Conservation (phyloP, 2,113 vertebrate species). For the Oryzias javanicus region DNA sequence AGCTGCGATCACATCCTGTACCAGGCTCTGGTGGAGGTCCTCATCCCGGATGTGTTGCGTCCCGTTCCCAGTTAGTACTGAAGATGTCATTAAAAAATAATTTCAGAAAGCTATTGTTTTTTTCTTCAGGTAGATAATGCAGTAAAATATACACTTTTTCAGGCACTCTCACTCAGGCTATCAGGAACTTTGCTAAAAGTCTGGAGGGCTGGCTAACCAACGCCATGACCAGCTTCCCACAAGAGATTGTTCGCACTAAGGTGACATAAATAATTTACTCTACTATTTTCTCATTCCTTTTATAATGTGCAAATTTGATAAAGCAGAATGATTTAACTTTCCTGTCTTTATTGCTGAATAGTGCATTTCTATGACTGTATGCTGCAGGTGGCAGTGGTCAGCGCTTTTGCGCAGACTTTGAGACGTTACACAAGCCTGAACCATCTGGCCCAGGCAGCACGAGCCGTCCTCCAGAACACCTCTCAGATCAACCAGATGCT, state of each 20-base stretch:
- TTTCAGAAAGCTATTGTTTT: too few species aligned
- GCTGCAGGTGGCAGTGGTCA: conserved; percentile 88
- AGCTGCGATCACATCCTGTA: conserved; percentile 97
- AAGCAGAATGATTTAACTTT: too few species aligned
- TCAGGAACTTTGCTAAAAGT: conserved; percentile 97
- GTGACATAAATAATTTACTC: conserved; percentile 57
- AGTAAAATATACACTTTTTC: conserved; percentile 10
- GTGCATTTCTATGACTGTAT: background rate
- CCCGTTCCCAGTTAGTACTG: conserved; percentile 91
- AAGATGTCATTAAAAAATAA: too few species aligned
- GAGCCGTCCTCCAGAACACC: conserved; percentile 95
- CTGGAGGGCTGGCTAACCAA: conserved; percentile 94
- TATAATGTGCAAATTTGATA: too few species aligned
- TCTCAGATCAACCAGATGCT: conserved; percentile 99
- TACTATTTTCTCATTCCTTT: background rate
- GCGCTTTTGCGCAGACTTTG: conserved; percentile 93
- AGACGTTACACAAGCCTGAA: conserved; percentile 96
- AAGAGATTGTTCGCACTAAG: conserved; percentile 91
- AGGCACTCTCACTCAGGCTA: conserved; percentile 97
- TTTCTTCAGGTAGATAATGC: too few species aligned
- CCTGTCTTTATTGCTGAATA: too few species aligned
- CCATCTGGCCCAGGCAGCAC: conserved; percentile 93
- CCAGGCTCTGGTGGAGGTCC: conserved; percentile 95
- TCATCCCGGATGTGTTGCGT: conserved; percentile 94
- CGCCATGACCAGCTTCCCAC: conserved; percentile 93